Base-by-base conservation (phyloP, 1,140 invertebrate genomes). In the Diuraphis noxia region DNA sequence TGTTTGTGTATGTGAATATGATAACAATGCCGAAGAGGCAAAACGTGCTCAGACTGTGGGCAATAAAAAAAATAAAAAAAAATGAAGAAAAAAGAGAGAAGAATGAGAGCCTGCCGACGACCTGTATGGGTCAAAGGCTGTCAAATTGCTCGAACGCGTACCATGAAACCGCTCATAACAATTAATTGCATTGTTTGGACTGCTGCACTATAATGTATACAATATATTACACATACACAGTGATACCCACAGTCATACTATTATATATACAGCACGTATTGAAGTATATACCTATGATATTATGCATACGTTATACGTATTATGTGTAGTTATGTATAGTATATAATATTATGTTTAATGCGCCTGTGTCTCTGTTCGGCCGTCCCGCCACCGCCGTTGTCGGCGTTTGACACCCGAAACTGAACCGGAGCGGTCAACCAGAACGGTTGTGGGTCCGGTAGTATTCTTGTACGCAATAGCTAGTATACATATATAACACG, bases 171-270 rank as follows among this genome's bases (percentile, higher is more conserved):
- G 41, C 43, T 91, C 89, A 91, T 91, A 81, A 91, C 89, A 91
- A 91, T 91, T 91, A 91, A 91, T 91, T 91, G 89, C 43, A 91
- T 82, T 82, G 89, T 81, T 91, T 91, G 89, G n/a, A 91, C 77
- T 91, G 40, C 40, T 90, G 30, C 21, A 90, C 63, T 46, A 72
- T 23, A 41, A 86, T 49, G 21, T 52, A 46, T 43, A 49, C 49
- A 63, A 40, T 88, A n/a, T 30, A 38, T 46, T 88, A 88, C 30
- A 88, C 36, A 41, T 72, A 72, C 30, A 63, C 56, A 72, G 30
- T 72, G 56, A 72, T 72, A 72, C 56, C n/a, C 56, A 72, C 56
- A 72, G n/a, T 63, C 56, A 30, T 63, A n/a, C n/a, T n/a, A 63
- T 63, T 72, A 72, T 72, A 72, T 72, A 72, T 17, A 72, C 30